Evolutionary conservation across 2,888 invertebrate genomes (phyloP), one percentile per base, ranked within the genome.

Genomic region (Proisotoma minuta): DNA sequence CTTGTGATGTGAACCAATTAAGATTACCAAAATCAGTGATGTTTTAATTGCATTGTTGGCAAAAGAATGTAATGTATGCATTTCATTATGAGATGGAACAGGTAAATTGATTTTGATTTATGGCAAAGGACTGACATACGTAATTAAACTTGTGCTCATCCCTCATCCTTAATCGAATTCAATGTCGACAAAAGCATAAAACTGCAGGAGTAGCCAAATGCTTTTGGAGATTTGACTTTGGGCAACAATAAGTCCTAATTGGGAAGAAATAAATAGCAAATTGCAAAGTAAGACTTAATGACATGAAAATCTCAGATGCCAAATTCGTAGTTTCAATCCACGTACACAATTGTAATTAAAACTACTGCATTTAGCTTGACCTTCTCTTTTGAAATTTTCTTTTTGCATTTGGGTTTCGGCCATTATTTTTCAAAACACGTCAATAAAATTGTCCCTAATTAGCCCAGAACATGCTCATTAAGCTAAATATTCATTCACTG

Each of bases 181-280:
- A 43, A 43, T 15, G 43, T 43, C 43, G 18, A 43, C 18, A 43
- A 8, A 43, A 5, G 43, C 43, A 43, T 43, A 43, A 43, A 18
- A 20, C 43, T 34, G 34, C 15, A 18, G 18, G 43, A 43, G 18
- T 43, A 43, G 34, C n/a, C n/a, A n/a, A n/a, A n/a, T n/a, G n/a
- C n/a, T n/a, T n/a, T n/a, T n/a, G n/a, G n/a, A n/a, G 34, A 34
- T 10, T 34, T 8, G 34, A 34, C 8, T 34, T 10, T 10, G 15
- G 15, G 15, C 15, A 10, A 34, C 34, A 34, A 43, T 43, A 43
- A 43, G 43, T 43, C 43, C 43, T 43, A 43, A 43, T 43, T 43
- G 43, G 43, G 43, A 5, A 43, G 43, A 43, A 43, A 43, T 43
- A 20, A 43, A 43, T 43, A 43, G 20, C 43, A 43, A 43, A 43